Evolutionary conservation across 2,113 vertebrate genomes (phyloP).

Genomic region (Eolophus roseicapilla): DNA sequence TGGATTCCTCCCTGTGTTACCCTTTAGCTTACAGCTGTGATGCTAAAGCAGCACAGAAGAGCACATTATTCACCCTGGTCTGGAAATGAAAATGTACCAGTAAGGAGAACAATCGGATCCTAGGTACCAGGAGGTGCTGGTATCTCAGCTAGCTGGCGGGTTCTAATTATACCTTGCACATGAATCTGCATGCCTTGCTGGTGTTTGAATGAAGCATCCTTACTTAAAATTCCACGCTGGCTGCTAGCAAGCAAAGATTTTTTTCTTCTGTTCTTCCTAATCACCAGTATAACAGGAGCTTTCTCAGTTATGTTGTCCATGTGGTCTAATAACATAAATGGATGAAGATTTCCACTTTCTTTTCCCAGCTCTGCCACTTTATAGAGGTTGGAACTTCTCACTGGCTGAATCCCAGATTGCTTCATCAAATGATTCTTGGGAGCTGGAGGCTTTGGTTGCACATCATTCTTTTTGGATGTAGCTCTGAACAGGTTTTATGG

Average conservation of each 20-base stretch:
- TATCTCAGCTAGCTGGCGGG: background rate
- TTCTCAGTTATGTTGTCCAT: background rate
- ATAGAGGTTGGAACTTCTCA: background rate
- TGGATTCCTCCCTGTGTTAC: background rate
- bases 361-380: background rate
- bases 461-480: background rate
- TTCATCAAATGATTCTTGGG: background rate
- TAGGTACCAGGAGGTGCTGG: background rate
- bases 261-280: background rate
- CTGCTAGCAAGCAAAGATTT: background rate
- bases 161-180: background rate
- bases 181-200: background rate
- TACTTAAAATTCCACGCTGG: background rate
- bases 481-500: background rate
- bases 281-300: background rate
- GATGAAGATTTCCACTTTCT: background rate
- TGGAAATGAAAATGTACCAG: background rate
- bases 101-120: background rate
- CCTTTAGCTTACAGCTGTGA: background rate
- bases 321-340: background rate
- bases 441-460: background rate
- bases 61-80: background rate
- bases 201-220: background rate
- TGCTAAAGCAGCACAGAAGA: background rate
- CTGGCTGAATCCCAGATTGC: background rate